phyloP scores from a whole-genome alignment of 2,113 vertebrate species.

The Eclectus roratus region DNA sequence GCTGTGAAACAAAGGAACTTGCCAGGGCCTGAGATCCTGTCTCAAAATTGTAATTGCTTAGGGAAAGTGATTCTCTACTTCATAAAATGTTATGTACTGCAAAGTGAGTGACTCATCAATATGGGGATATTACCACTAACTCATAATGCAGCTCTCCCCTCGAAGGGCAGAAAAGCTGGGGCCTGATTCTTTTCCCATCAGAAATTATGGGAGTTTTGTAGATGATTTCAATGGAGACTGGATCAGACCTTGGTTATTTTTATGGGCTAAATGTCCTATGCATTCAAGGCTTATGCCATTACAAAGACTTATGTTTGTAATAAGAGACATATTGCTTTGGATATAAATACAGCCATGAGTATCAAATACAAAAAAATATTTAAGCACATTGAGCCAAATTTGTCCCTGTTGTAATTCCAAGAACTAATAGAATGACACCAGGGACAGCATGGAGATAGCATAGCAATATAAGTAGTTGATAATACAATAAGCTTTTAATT shows the following conservation, averaged over 20 bases:
- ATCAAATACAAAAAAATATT: slow-evolving; percentile 31
- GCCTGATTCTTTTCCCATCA: slow-evolving; percentile 44
- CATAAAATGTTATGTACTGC: slow-evolving; percentile 75
- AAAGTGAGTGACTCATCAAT: slow-evolving; percentile 70
- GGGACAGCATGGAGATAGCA: not conserved
- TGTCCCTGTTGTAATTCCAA: slow-evolving; percentile 13
- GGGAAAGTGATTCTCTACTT: slow-evolving; percentile 75
- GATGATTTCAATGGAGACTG: slow-evolving; percentile 34
- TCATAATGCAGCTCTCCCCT: slow-evolving; percentile 29
- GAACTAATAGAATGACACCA: not conserved
- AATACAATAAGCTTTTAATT: not conserved
- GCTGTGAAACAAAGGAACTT: slow-evolving; percentile 56
- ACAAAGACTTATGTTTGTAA: slow-evolving; percentile 68
- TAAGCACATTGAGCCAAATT: slow-evolving; percentile 31
- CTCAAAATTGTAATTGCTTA: slow-evolving; percentile 77
- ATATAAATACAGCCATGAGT: slow-evolving; percentile 6
- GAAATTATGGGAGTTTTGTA: slow-evolving; percentile 44
- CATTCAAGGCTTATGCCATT: slow-evolving; percentile 42
- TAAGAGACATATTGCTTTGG: slow-evolving; percentile 60
- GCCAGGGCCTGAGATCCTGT: slow-evolving; percentile 50
- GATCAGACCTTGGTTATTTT: slow-evolving; percentile 57
- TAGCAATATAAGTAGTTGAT: not conserved
- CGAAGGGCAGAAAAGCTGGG: slow-evolving; percentile 28
- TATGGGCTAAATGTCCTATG: slow-evolving; percentile 62
- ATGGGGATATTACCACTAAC: slow-evolving; percentile 65